Conservation (phyloP, 2,888 invertebrate species). For the Cancer borealis region DNA sequence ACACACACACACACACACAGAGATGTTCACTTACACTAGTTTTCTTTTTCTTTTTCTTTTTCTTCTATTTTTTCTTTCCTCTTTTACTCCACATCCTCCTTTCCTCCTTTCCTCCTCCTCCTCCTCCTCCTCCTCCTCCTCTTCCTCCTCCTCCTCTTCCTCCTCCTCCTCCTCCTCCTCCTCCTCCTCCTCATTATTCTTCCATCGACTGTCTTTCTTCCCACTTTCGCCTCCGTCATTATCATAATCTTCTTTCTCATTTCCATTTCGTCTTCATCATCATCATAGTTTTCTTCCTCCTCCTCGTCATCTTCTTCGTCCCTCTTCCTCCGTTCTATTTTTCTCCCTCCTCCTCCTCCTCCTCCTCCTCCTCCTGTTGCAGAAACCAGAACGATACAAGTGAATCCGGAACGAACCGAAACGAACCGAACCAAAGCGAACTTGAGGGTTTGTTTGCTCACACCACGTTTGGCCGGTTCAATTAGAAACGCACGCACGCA, state of each 20-base stretch:
- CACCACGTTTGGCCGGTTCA: constrained; percentile 4
- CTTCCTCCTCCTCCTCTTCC: background rate
- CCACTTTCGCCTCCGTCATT: background rate
- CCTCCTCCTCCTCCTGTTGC: too few species aligned
- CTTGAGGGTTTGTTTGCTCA: background rate
- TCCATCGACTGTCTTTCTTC: background rate
- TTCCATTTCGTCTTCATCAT: background rate
- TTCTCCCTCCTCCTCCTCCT: background rate
- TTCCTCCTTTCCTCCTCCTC: background rate
- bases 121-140: background rate
- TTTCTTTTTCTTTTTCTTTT: background rate
- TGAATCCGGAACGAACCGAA: too few species aligned
- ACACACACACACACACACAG: constrained; percentile 41
- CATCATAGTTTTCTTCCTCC: background rate
- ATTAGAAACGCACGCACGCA: constrained; percentile 4
- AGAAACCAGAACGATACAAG: too few species aligned
- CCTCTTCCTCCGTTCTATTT: background rate
- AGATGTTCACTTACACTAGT: background rate
- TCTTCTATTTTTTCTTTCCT: background rate
- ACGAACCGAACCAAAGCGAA: background rate
- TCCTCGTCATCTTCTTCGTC: background rate
- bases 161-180: background rate
- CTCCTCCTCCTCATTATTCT: background rate
- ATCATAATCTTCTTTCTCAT: background rate
- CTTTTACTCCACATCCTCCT: background rate